Base-by-base conservation (phyloP, 2,797 vertebrate genomes). In the Pipistrellus kuhlii region DNA sequence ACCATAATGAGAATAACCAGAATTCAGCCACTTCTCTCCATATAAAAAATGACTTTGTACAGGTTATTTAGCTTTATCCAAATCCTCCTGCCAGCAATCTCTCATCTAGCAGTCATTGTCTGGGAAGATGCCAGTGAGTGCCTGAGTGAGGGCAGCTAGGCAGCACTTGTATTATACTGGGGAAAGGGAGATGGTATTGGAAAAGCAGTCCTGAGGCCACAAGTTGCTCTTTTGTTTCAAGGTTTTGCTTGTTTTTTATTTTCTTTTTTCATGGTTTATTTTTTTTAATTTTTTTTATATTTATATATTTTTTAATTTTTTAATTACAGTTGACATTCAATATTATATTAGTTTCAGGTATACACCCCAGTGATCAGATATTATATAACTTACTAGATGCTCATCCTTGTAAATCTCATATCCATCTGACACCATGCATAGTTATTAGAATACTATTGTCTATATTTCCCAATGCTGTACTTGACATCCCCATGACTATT, bases 31-130 rank as follows among this genome's bases (percentile, higher is more conserved):
- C 87, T 85, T 95, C 30, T 41, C 5, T 88, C 87, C 15, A n/a
- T 83, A n/a, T 83, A 55, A 82, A 78, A 87, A 77, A 62, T 90
- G 66, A 85, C 76, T 30, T 57, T 62, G 6, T 55, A 18, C 25
- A 81, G 91, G 23, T 75, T 91, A 27, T 78, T 86, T 72, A 55
- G 72, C 44, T 23, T 95, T 41, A 73, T 62, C 14, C 27, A 66
- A 35, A 77, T 55, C 7, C 25, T 90, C 20, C 41, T 89, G 85
- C 23, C 32, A 10, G n/a, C 23, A 69, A 23, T 14, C 76, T 88
- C 18, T 77, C 4, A 5, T 46, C 73, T 81, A 64, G 13, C 27
- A 57, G 41, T 76, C n/a, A 35, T 21, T 51, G 35, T 78, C 87
- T 69, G 64, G 68, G 64, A 91, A 93, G 55, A 27, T 13, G 14